Percentiles rank a stretch among this genome's conserved stretches.
These are phyloP conservation scores for Leguminivora glycinivorella DNA, from an alignment of 1,140 invertebrate species.

Conservation along the genomic window DNA sequence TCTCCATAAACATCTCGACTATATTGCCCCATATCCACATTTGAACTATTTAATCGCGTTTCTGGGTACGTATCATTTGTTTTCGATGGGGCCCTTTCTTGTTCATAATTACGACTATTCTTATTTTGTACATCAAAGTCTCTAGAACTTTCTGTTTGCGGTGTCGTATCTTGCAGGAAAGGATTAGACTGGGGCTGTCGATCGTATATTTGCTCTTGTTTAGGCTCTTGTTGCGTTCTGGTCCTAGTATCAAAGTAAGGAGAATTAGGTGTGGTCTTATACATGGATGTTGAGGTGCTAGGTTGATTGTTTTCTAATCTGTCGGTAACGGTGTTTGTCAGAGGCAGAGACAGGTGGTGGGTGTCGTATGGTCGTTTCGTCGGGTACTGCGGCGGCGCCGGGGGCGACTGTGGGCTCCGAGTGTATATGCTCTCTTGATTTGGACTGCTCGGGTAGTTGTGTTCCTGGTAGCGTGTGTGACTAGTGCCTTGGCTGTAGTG, in stretches of 20 bases:
- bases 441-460: constrained; percentile 57
- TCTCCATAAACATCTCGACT: constrained; percentile 65
- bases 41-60: constrained; percentile 43
- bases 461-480: constrained; percentile 64
- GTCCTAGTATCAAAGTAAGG: constrained; percentile 74
- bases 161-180: constrained; percentile 60
- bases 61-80: constrained; percentile 56
- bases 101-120: constrained; percentile 37
- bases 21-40: constrained; percentile 46
- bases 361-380: constrained; percentile 68
- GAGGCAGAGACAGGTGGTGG: constrained; percentile 69
- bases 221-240: constrained; percentile 63
- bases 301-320: constrained; percentile 66
- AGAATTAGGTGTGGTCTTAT: constrained; percentile 65
- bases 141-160: constrained; percentile 43
- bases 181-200: constrained; percentile 60
- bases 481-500: constrained; percentile 70
- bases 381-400: constrained; percentile 50
- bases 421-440: constrained; percentile 63
- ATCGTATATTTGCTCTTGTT: constrained; percentile 57
- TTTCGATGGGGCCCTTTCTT: constrained; percentile 38
- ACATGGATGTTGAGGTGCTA: constrained; percentile 44
- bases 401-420: constrained; percentile 61
- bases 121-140: constrained; percentile 41
- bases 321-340: constrained; percentile 67